Percentiles rank a stretch among this genome's conserved stretches.
Conservation (phyloP, 1,140 invertebrate genomes). For the Macrosteles quadrilineatus region DNA sequence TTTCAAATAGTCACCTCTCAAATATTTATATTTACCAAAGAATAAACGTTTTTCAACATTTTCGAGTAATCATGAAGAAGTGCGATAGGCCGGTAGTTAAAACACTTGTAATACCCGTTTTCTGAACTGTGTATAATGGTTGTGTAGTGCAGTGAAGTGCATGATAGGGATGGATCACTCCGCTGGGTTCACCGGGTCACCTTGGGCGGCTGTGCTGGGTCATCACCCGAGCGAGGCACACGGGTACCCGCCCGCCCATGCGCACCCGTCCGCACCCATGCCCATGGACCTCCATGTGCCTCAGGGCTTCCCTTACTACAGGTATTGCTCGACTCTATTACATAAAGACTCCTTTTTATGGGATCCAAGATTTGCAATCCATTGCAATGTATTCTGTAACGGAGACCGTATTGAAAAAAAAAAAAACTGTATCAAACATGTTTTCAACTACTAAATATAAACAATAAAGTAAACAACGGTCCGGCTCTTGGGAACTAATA, state of each 20-base stretch:
- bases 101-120: too few species aligned
- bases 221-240: conserved; percentile 47
- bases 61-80: not conserved
- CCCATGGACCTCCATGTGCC: conserved; percentile 85
- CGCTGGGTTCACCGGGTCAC: conserved; percentile 68
- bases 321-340: conserved; percentile 58
- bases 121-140: too few species aligned
- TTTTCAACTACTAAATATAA: too few species aligned
- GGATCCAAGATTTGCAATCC: too few species aligned
- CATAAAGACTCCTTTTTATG: too few species aligned
- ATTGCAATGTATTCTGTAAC: too few species aligned
- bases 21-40: not conserved
- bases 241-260: conserved; percentile 50
- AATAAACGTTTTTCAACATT: not conserved
- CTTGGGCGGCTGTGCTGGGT: conserved; percentile 66
- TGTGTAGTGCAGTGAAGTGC: not conserved
- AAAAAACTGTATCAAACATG: too few species aligned
- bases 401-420: too few species aligned
- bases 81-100: not conserved
- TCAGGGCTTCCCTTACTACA: conserved; percentile 84
- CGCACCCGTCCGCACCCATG: conserved; percentile 61
- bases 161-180: conserved; percentile 59
- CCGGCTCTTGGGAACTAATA: too few species aligned
- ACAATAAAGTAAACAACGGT: too few species aligned
- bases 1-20: too few species aligned